phyloP scores from a whole-genome alignment of 2,113 vertebrate species.

The Hippolais icterina region DNA sequence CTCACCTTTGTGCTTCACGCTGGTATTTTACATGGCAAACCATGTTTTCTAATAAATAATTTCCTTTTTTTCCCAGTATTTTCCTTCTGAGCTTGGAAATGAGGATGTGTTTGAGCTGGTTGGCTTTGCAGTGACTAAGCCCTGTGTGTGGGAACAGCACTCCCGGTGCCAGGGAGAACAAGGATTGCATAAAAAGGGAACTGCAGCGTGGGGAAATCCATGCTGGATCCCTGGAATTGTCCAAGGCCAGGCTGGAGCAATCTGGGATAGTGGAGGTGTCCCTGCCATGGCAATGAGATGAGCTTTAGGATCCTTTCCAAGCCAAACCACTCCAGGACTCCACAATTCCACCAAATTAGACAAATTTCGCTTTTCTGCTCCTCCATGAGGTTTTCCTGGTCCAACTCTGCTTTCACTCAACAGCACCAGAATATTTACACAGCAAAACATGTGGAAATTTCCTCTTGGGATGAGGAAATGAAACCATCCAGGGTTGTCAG shows the following conservation, averaged over 20 bases:
- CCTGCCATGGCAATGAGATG: neutral
- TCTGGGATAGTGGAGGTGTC: neutral
- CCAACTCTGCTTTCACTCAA: neutral
- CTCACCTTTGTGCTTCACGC: neutral
- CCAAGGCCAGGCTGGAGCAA: neutral
- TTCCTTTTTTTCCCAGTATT: neutral
- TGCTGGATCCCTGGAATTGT: neutral
- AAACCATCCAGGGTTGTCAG: neutral
- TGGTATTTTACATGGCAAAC: neutral
- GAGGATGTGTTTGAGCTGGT: neutral
- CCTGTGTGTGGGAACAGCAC: neutral
- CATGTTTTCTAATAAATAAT: neutral
- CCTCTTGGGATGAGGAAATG: neutral
- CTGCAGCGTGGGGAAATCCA: no score
- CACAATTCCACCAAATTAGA: neutral
- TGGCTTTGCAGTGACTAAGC: neutral
- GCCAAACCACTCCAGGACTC: neutral
- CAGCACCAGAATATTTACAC: neutral
- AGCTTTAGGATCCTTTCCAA: neutral
- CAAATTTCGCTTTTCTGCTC: neutral
- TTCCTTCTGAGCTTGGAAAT: neutral
- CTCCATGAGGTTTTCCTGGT: neutral
- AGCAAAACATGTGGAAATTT: fast-evolving
- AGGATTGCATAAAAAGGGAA: no score
- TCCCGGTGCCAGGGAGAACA: neutral